Base-by-base conservation (phyloP, 2,113 vertebrate species). In the Osmerus mordax region DNA sequence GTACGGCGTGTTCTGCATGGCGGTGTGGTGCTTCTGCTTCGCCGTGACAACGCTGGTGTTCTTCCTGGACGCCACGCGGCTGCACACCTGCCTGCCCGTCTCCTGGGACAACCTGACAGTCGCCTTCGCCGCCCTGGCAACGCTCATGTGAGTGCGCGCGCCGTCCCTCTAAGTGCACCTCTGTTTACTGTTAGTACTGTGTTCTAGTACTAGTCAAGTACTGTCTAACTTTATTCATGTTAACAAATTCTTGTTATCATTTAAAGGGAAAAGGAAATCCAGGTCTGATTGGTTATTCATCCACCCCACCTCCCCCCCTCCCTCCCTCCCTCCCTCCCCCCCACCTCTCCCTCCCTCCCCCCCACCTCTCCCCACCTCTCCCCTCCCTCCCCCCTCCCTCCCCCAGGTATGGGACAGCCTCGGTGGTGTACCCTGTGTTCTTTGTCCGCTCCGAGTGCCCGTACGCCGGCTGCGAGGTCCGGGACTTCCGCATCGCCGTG, bases 61-160 rank as follows among this genome's bases (percentile, higher is more conserved):
- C 11, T 77, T 92, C 76, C 92, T 96, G 2, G 97, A 99, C 15
- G 92, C 95, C 69, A 95, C 95, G 0, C 91, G 76, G 25, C 92
- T 98, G 19, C 90, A 97, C 77, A 58, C 90, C 83, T 96, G 94
- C 84, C 92, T 97, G 61, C 92, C 78, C 4, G 72, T 97, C 0
- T 99, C 96, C 86, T 99, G 97, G 97, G 95, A 94, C n/a, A 96
- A 98, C 91, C 94, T 98, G 78, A 98, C 95, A 0, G 95, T 95
- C 0, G 92, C 96, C 0, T 94, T 94, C 0, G 94, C 96, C 6
- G 95, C 95, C 89, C 86, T 97, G 0, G 94, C 96, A 11, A 90
- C 94, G 0, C 93, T 98, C 70, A 90, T 97, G 87, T 93, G 72
- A 87, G 70, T 60, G 18, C 15, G 1, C 3, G 8, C 21, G 58